A percentile compares a stretch with the other conserved stretches of the same genome.
Conservation (phyloP, 1,140 invertebrate species). For the Hypsibius dujardini region DNA sequence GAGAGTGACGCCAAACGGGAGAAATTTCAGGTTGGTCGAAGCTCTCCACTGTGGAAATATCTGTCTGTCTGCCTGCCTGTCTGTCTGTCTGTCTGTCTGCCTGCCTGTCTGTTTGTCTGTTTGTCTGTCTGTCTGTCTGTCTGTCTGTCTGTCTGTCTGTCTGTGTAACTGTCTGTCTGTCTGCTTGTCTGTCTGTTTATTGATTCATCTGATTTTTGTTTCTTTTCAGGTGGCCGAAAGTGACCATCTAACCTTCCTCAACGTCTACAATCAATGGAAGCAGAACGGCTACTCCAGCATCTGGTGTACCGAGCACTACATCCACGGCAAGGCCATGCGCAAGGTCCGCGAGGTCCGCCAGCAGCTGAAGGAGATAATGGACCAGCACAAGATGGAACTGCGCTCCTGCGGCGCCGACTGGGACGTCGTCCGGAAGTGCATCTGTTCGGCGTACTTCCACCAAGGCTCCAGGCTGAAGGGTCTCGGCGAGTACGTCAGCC, state of each 20-base stretch:
- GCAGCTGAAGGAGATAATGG: constrained; percentile 91
- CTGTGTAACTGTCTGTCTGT: too few species aligned
- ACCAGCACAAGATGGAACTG: constrained; percentile 77
- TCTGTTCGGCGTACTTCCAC: constrained; percentile 97
- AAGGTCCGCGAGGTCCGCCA: constrained; percentile 89
- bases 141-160: too few species aligned
- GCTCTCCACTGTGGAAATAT: too few species aligned
- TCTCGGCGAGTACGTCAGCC: constrained; percentile 96
- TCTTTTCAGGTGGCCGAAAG: constrained; percentile 95
- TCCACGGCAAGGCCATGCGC: constrained; percentile 92
- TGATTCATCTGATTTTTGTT: too few species aligned
- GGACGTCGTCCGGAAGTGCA: constrained; percentile 93
- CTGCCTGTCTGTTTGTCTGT: too few species aligned
- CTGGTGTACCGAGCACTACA: constrained; percentile 95
- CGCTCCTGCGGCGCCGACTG: constrained; percentile 86
- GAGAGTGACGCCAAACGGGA: constrained; percentile 88
- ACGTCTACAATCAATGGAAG: constrained; percentile 97
- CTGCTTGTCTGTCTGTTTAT: too few species aligned
- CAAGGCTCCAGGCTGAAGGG: constrained; percentile 66
- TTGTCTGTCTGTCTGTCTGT: too few species aligned
- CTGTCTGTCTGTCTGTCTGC: too few species aligned
- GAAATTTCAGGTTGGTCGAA: constrained; percentile 97
- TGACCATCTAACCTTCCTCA: constrained; percentile 88
- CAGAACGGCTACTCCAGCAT: constrained; percentile 74
- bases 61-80: too few species aligned